These are phyloP conservation scores for Achroia grisella DNA, from an alignment of 1,140 invertebrate species.

Conservation along the genomic window DNA sequence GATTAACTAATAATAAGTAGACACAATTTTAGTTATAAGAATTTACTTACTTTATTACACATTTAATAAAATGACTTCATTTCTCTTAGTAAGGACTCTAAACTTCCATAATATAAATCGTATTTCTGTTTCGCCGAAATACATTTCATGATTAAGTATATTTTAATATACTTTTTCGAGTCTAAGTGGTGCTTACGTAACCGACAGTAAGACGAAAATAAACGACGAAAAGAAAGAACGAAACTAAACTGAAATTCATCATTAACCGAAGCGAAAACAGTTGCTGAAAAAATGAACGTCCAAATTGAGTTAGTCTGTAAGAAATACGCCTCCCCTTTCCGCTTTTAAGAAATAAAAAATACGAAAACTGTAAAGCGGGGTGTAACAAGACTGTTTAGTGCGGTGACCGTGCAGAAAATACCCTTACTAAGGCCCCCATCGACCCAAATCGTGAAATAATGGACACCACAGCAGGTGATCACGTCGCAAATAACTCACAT, in stretches of 20 bases:
- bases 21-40: no score
- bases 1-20: no score
- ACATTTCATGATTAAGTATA: no score
- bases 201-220: no score
- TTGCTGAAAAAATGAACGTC: constrained; percentile 10
- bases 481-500: constrained; percentile 49
- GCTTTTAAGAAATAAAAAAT: constrained; percentile 27
- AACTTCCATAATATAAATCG: no score
- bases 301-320: constrained; percentile 41
- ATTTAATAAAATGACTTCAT: no score
- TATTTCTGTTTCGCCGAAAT: no score
- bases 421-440: constrained; percentile 29
- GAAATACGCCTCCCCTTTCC: constrained; percentile 28
- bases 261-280: background rate
- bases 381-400: constrained; percentile 49
- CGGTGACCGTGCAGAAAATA: constrained; percentile 52
- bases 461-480: constrained; percentile 39
- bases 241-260: constrained; percentile 1
- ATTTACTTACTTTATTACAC: no score
- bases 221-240: no score
- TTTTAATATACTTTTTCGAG: no score
- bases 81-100: no score
- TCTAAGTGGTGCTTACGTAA: no score
- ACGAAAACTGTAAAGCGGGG: constrained; percentile 34
- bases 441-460: constrained; percentile 56